These are phyloP conservation scores for Campodea augens DNA, from an alignment of 1,140 invertebrate genomes.

Conservation along the genomic window DNA sequence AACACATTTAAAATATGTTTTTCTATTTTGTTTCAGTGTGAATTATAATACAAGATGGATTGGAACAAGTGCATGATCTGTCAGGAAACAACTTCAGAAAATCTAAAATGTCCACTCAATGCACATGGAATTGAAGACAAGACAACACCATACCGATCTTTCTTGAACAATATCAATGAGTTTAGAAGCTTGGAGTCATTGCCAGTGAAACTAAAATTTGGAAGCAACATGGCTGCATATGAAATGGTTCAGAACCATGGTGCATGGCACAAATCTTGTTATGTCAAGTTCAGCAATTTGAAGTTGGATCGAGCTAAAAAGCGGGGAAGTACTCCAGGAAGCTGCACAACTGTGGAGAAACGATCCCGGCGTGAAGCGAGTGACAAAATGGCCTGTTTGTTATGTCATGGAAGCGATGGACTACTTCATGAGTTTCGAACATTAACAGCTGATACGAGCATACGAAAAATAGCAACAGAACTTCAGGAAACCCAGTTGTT, in stretches of 20 bases:
- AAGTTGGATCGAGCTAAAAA: conserved; percentile 11
- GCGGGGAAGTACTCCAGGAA: conserved; percentile 8
- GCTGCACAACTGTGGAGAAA: conserved; percentile 9
- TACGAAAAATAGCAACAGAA: too few species aligned
- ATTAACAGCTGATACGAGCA: too few species aligned
- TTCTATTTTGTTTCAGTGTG: conserved; percentile 3
- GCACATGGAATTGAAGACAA: conserved; percentile 9
- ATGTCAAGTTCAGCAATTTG: too few species aligned
- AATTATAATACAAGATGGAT: conserved; percentile 9
- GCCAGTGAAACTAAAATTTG: conserved; percentile 11
- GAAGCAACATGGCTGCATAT: conserved; percentile 9
- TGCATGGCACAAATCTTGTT: too few species aligned
- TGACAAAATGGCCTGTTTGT: too few species aligned
- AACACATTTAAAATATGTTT: too few species aligned
- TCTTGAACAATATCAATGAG: conserved; percentile 10
- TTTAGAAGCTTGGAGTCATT: conserved; percentile 11
- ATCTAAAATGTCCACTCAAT: too few species aligned
- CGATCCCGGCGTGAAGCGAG: conserved; percentile 3
- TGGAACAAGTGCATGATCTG: conserved; percentile 7
- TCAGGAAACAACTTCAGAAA: too few species aligned
- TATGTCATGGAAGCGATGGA: too few species aligned
- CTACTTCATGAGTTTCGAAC: too few species aligned
- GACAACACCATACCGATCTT: conserved; percentile 7
- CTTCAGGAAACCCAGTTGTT: too few species aligned
- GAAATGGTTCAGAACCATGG: conserved; percentile 8